These are phyloP conservation scores for Coendou prehensilis DNA, from an alignment of 2,797 vertebrate genomes.

Conservation along the genomic window DNA sequence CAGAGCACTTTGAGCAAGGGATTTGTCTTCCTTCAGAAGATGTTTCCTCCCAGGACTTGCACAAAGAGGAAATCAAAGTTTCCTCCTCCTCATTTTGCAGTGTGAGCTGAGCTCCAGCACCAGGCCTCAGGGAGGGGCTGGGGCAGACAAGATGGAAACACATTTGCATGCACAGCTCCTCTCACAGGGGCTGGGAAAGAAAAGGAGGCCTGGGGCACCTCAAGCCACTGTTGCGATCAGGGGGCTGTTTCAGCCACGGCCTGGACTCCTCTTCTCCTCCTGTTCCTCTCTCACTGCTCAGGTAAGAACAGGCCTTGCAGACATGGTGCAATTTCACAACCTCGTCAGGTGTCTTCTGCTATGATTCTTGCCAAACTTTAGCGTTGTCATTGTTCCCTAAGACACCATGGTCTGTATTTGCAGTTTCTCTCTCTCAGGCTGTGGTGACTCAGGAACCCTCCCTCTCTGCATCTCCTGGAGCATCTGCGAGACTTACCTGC, in stretches of 20 bases:
- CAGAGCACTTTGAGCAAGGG: too few species aligned
- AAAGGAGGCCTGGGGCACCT: neutral
- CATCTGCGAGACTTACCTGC: neutral
- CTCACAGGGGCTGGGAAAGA: neutral
- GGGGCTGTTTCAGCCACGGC: neutral
- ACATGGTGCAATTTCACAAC: neutral
- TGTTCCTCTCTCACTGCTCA: neutral
- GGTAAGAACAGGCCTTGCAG: neutral
- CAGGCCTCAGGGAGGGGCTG: neutral
- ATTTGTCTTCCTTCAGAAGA: neutral
- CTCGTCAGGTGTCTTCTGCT: neutral
- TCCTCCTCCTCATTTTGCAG: neutral
- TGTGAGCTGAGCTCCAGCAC: neutral
- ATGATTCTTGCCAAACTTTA: neutral
- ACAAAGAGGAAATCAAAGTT: neutral
- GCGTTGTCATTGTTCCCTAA: rapidly evolving
- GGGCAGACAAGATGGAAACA: neutral
- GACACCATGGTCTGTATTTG: neutral
- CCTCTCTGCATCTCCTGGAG: neutral
- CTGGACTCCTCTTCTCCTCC: neutral
- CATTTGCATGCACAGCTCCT: neutral
- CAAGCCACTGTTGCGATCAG: neutral
- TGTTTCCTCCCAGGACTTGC: neutral
- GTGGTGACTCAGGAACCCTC: neutral
- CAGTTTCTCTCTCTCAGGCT: neutral